Conservation (phyloP, 2,113 vertebrate species). For the Agapornis roseicollis region DNA sequence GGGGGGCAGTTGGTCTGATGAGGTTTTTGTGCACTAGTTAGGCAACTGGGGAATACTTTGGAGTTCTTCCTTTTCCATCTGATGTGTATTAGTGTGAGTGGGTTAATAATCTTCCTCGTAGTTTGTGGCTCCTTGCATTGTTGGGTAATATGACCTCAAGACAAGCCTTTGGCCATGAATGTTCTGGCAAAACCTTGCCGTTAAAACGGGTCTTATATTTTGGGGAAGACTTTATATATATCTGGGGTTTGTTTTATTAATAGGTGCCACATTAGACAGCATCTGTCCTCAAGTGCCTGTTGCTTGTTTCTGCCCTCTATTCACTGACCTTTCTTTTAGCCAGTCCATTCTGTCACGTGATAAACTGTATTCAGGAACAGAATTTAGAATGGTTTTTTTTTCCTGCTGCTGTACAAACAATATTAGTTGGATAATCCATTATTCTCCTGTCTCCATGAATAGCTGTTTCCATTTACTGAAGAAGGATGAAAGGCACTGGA, state of each 20-base stretch:
- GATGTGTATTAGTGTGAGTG: background rate
- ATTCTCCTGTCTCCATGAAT: background rate
- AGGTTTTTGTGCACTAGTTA: background rate
- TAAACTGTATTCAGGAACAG: background rate
- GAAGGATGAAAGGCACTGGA: background rate
- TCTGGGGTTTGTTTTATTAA: background rate
- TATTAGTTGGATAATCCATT: background rate
- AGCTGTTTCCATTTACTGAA: background rate
- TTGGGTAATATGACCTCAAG: background rate
- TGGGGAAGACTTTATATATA: rapidly evolving
- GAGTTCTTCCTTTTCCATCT: background rate
- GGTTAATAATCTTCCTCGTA: background rate
- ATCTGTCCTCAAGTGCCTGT: background rate
- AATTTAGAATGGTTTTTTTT: background rate
- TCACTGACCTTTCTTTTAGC: background rate
- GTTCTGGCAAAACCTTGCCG: background rate
- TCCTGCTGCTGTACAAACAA: background rate
- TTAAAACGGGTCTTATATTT: background rate
- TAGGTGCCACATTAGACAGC: background rate
- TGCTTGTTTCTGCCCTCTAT: background rate
- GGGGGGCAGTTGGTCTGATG: background rate
- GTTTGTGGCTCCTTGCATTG: background rate
- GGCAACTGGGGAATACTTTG: background rate
- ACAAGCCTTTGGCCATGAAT: background rate
- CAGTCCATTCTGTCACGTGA: background rate